A percentile compares a stretch with the other conserved stretches of the same genome.
phyloP scores from a whole-genome alignment of 2,113 vertebrate species.

The Tricholaema leucomelas region DNA sequence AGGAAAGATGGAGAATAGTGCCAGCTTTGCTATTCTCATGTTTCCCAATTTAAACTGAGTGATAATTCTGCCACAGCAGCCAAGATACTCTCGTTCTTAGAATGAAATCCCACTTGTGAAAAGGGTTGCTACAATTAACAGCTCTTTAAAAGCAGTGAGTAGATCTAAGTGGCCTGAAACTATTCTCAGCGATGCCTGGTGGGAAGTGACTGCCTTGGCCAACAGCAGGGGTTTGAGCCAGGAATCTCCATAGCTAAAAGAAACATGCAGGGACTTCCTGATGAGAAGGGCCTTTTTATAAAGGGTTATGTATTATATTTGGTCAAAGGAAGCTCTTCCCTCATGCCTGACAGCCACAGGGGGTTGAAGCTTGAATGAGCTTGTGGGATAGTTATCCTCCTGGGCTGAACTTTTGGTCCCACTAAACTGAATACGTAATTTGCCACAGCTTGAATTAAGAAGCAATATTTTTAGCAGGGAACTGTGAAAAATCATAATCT shows the following conservation, averaged over 20 bases:
- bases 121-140: slow-evolving; percentile 13
- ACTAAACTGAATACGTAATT: neutral
- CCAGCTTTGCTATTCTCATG: slow-evolving; percentile 4
- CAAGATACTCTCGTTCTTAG: slow-evolving; percentile 38
- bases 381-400: neutral
- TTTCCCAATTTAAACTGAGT: slow-evolving; percentile 26
- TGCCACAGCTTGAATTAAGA: slow-evolving; percentile 11
- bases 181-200: neutral
- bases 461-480: neutral
- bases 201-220: slow-evolving; percentile 12
- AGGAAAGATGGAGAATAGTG: slow-evolving; percentile 26
- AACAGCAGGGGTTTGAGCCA: neutral
- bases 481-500: neutral
- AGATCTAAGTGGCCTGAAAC: slow-evolving; percentile 10
- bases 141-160: neutral
- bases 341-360: neutral
- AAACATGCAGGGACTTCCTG: neutral
- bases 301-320: slow-evolving; percentile 23
- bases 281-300: slow-evolving; percentile 16
- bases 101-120: slow-evolving; percentile 15
- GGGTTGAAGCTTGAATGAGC: slow-evolving; percentile 21
- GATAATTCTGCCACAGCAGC: slow-evolving; percentile 16
- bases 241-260: slow-evolving; percentile 37
- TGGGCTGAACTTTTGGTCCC: neutral
- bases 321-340: slow-evolving; percentile 31